Evolutionary conservation across 2,797 vertebrate genomes (phyloP).

Genomic region (Anguilla pacifica): DNA sequence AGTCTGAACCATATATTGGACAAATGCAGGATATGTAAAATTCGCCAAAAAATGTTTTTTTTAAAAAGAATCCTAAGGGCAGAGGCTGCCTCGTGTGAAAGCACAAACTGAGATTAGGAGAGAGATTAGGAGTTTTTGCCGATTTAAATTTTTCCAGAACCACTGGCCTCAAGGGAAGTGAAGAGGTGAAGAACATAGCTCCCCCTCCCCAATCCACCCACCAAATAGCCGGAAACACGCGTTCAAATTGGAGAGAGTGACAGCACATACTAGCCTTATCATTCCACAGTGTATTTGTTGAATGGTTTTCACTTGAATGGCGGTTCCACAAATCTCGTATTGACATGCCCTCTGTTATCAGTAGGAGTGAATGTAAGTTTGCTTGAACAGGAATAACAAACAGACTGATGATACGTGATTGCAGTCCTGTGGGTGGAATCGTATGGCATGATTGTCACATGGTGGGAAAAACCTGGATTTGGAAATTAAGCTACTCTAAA

Average conservation of each 20-base stretch:
- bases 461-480: neutral
- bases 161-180: neutral
- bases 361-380: constrained; percentile 1
- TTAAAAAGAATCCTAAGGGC: neutral
- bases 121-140: neutral
- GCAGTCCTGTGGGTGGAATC: neutral
- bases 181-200: neutral
- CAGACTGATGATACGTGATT: neutral
- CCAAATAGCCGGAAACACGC: no score
- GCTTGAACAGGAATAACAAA: neutral
- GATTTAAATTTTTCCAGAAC: neutral
- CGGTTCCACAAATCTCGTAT: neutral
- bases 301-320: neutral
- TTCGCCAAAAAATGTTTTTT: neutral
- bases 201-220: neutral
- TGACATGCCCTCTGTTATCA: neutral
- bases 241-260: neutral
- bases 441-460: neutral
- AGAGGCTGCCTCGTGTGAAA: neutral
- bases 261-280: neutral
- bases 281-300: neutral
- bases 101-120: neutral
- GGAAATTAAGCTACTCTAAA: neutral
- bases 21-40: neutral
- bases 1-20: neutral